Evolutionary conservation across 2,797 vertebrate species (phyloP).

Genomic region (Myripristis jacobus): DNA sequence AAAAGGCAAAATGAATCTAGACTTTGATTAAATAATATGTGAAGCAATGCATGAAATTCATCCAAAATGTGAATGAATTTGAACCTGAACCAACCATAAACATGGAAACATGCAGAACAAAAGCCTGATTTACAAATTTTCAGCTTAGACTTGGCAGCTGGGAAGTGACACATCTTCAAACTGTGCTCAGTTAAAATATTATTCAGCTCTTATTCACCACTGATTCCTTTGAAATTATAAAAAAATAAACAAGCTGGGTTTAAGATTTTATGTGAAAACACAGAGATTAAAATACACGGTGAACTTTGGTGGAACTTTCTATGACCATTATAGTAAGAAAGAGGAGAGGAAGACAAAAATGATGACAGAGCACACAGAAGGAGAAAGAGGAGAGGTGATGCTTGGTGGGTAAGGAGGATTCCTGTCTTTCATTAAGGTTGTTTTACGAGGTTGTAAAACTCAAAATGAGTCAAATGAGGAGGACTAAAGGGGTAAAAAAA

Average conservation of each 20-base stretch:
- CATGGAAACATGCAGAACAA: conserved; percentile 16
- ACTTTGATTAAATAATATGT: neutral
- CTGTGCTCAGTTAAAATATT: conserved; percentile 14
- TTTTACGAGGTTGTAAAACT: conserved; percentile 71
- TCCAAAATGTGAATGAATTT: conserved; percentile 17
- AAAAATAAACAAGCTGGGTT: conserved; percentile 30
- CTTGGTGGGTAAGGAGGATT: conserved; percentile 29
- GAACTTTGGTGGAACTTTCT: conserved; percentile 6
- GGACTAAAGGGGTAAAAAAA: conserved; percentile 56
- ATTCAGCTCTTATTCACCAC: conserved; percentile 21
- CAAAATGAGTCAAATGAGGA: conserved; percentile 65
- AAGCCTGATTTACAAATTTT: neutral
- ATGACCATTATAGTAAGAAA: conserved; percentile 27
- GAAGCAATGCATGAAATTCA: neutral
- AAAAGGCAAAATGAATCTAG: neutral
- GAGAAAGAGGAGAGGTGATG: conserved; percentile 35
- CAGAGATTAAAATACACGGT: conserved; percentile 9
- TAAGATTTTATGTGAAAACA: conserved; percentile 36
- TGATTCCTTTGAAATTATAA: conserved; percentile 4
- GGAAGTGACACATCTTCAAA: conserved; percentile 21
- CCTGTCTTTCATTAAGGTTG: conserved; percentile 71
- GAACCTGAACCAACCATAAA: conserved; percentile 22
- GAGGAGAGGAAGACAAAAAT: conserved; percentile 15
- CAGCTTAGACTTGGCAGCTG: conserved; percentile 26
- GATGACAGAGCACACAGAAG: conserved; percentile 52